Evolutionary conservation across 2,797 vertebrate genomes (phyloP), one percentile per base, ranked within the genome.

Genomic region (Garrulus glandarius): DNA sequence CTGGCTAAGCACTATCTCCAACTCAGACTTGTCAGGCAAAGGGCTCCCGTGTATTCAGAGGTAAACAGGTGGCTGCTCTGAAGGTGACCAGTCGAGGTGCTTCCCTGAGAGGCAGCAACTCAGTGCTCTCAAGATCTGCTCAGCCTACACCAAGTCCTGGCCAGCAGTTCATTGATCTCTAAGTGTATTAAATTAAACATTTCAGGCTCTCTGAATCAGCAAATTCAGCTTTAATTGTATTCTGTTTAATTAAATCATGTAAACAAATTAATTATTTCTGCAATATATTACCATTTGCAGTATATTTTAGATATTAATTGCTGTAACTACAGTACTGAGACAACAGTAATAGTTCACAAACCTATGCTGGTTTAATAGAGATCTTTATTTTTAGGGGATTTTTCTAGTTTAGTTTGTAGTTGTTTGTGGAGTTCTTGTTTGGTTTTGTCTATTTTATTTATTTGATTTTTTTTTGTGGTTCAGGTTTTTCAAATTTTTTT

Each of bases 211-310:
- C 81, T 78, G 57, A 92, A 89, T 91, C 88, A 92, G 84, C 77
- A 93, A 46, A 78, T 82, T 89, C 44, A 87, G 4, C 15, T 81
- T 49, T 86, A 94, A 86, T 93, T 91, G 32, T 50, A 43, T 83
- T 89, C 89, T 76, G 59, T 70, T 92, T 92, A 95, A 92, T 94
- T 92, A 93, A 74, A 92, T 91, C 55, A 16, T 82, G 11, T 78
- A 91, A 95, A 79, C 43, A 53, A 70, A 95, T 87, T 63, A 79
- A 76, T 91, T 39, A 15, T 79, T 84, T 79, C 49, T 87, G 60
- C 53, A 93, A 82, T 89, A n/a, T 77, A 89, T 92, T 94, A 53
- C 50, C 36, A 69, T 55, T 75, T 89, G 84, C 32, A 34, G 29
- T 80, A 71, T 10, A 49, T 94, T 93, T 87, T 86, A 71, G 36